Base-by-base conservation (phyloP, 2,113 vertebrate species). In the Periophthalmus modestus region DNA sequence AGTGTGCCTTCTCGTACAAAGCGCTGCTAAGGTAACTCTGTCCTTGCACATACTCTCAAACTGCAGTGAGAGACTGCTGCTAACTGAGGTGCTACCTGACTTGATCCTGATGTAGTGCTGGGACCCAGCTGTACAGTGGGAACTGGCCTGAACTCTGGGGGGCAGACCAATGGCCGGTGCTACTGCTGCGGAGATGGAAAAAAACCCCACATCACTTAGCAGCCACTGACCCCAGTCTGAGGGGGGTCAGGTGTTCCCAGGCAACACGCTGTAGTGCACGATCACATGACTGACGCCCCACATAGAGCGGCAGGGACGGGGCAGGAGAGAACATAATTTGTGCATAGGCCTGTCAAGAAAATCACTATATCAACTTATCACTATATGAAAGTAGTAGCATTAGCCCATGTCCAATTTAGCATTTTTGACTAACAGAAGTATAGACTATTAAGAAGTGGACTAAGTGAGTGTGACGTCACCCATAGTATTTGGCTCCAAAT, bases 181-280 rank as follows among this genome's bases (percentile, higher is more conserved):
- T 57, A 21, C 55, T 73, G 81, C 73, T 72, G 69, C 9, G 9
- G 58, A 82, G 59, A 83, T 65, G 54, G 68, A 33, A 69, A 52
- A 52, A 52, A 18, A 52, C 81, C 58, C 13, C 13, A 63, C 55
- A 46, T 39, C 46, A 47, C 72, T 84, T 82, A 83, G 76, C 69
- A 74, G 33, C 78, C 33, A 6, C 59, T 84, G 74, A 86, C 72
- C 80, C 74, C 57, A 66, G 69, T 57, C 81, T 74, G 61, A 52
- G 71, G 46, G 48, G 12, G 73, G 50, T n/a, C 71, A 85, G 71
- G 54, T 66, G 87, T 88, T 85, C 74, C 81, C 77, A 83, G 80
- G 86, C 81, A 87, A 80, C 82, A 77, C 78, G 58, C 57, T 55
- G 76, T 66, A 66, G n/a, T 62, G 75, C 66, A 78, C 61, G 47